Evolutionary conservation across 2,797 vertebrate genomes (phyloP), one percentile per base, ranked within the genome.

Genomic region (Sebastes wilsoni): DNA sequence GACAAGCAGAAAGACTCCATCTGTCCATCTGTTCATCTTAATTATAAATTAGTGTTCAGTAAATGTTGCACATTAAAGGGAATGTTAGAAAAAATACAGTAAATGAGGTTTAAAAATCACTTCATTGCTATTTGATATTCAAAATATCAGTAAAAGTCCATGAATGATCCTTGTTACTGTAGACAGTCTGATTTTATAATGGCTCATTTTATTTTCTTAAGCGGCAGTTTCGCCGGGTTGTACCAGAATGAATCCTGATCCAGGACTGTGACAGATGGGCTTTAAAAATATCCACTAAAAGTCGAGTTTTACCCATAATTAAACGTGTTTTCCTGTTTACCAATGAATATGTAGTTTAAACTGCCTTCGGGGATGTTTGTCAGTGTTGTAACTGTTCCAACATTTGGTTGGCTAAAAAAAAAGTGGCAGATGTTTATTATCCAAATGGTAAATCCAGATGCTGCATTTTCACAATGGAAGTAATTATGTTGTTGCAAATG

Each of bases 1-100:
- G 68, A 61, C 2, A 8, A 56, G 54, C 25, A 36, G 68, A 67
- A 67, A 80, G 56, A 58, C 75, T 75, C 82, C 80, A 83, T 87
- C 75, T 83, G 75, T 60, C 25, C 49, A 28, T 68, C 65, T 77
- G 72, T 69, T 75, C 52, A 16, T 55, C 25, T 49, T 34, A n/a
- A 60, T 67, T 69, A 80, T 20, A 1, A 70, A 81, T 42, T 9
- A 32, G 36, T 72, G 55, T 10, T 70, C 34, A 60, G 22, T 68
- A 59, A 81, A 66, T 23, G 64, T 58, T 69, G 8, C 25, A 83
- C 56, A 75, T 55, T 42, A 30, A 36, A 46, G 0, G 1, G 11
- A 60, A 22, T n/a, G 20, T 18, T 32, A 30, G n/a, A 62, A 74
- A 49, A 25, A 64, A 62, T 2, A 28, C 23, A 32, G 1, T 62